phyloP scores from a whole-genome alignment of 2,888 invertebrate species.

The Spicauda simplicius region DNA sequence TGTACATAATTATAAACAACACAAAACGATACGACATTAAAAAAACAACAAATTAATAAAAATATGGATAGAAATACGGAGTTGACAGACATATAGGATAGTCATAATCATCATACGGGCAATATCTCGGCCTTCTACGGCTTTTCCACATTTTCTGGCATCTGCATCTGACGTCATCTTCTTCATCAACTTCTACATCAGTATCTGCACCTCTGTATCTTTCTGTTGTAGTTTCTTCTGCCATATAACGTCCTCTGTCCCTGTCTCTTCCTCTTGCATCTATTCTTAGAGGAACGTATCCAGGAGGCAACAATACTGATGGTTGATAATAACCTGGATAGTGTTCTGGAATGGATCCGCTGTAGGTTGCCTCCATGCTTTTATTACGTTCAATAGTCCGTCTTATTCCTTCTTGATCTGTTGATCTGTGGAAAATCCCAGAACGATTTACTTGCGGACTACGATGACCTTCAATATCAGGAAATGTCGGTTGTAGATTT shows the following conservation, averaged over 20 bases:
- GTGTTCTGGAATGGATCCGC: constrained; percentile 3
- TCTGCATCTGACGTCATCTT: constrained; percentile 40
- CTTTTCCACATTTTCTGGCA: constrained; percentile 42
- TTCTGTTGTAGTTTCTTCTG: background rate
- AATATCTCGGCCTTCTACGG: constrained; percentile 27
- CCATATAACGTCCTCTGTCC: background rate
- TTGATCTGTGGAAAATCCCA: constrained; percentile 13
- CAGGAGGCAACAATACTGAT: background rate
- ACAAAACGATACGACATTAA: background rate
- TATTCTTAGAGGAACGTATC: constrained; percentile 11
- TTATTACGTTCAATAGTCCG: constrained; percentile 23
- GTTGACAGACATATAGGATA: constrained; percentile 39
- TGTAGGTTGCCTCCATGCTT: constrained; percentile 4
- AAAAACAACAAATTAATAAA: constrained; percentile 15
- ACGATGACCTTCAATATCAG: constrained; percentile 3
- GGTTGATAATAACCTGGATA: background rate
- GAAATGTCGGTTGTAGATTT: background rate
- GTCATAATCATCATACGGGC: constrained; percentile 35
- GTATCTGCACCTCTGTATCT: constrained; percentile 3
- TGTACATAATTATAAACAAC: background rate
- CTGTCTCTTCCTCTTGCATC: background rate
- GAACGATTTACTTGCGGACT: constrained; percentile 1
- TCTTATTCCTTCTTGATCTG: constrained; percentile 19
- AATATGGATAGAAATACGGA: constrained; percentile 37
- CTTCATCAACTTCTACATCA: constrained; percentile 32